These are phyloP conservation scores for Esperia sulphurella DNA, from an alignment of 2,888 invertebrate genomes.

Conservation along the genomic window DNA sequence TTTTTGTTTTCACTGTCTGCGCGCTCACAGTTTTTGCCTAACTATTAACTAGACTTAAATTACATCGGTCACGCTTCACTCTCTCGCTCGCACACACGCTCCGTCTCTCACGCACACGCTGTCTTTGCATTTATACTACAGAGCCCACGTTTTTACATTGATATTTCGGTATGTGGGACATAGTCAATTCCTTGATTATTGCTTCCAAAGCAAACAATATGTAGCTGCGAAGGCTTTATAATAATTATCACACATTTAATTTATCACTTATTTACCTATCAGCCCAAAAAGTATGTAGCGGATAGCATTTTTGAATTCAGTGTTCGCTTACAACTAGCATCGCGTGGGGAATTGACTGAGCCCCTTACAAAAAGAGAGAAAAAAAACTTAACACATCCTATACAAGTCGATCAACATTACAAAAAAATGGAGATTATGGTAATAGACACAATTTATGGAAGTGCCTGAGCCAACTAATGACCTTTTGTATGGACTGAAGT, in stretches of 20 bases:
- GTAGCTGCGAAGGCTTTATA: constrained; percentile 56
- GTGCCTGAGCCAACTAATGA: constrained; percentile 34
- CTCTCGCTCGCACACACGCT: constrained; percentile 47
- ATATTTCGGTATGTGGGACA: constrained; percentile 52
- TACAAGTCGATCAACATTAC: constrained; percentile 60
- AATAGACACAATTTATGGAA: constrained; percentile 36
- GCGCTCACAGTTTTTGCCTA: constrained; percentile 70
- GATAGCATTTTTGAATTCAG: constrained; percentile 28
- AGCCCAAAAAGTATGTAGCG: constrained; percentile 29
- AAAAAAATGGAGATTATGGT: constrained; percentile 37
- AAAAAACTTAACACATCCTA: constrained; percentile 66
- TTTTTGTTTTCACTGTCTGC: constrained; percentile 42
- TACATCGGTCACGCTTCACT: constrained; percentile 36
- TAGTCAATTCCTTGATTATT: constrained; percentile 60
- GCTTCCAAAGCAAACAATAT: constrained; percentile 36
- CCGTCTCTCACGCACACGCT: constrained; percentile 41
- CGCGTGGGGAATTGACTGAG: constrained; percentile 62
- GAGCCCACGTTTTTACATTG: constrained; percentile 63
- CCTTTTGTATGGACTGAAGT: constrained; percentile 6
- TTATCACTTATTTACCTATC: constrained; percentile 25
- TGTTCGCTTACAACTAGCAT: constrained; percentile 19
- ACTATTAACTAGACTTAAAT: constrained; percentile 75
- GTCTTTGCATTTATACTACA: constrained; percentile 60
- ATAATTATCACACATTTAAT: constrained; percentile 58
- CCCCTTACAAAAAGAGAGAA: constrained; percentile 57